Conservation (phyloP, 2,797 vertebrate genomes). For the Ispidina lecontei region DNA sequence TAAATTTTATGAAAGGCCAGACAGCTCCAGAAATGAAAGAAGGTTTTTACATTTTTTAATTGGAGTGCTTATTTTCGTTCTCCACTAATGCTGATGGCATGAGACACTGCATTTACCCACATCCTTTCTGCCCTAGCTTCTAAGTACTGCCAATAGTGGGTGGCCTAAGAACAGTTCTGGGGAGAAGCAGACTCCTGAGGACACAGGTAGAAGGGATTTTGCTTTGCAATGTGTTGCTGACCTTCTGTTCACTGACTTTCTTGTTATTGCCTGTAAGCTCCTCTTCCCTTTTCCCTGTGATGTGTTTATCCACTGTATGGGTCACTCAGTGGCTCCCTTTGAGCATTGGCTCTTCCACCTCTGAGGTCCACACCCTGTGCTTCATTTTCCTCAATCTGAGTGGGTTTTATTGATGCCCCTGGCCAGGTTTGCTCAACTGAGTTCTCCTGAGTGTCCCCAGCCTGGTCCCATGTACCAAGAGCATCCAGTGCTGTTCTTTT, state of each 20-base stretch:
- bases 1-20: conserved; percentile 47
- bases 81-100: not conserved
- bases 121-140: not conserved
- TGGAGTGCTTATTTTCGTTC: not conserved
- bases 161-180: not conserved
- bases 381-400: not conserved
- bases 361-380: accelerated
- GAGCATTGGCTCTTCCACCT: not conserved
- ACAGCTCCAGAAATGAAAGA: conserved; percentile 22
- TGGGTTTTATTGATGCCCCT: not conserved
- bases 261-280: not conserved
- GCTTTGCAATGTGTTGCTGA: not conserved
- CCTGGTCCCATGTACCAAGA: not conserved
- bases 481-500: not conserved
- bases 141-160: not conserved
- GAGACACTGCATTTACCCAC: not conserved
- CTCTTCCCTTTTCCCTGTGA: not conserved
- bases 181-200: not conserved
- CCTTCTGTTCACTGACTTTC: not conserved
- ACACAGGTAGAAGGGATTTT: not conserved
- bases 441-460: not conserved
- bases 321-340: not conserved
- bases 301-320: not conserved
- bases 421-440: not conserved
- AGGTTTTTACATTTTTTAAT: conserved; percentile 2